These are phyloP conservation scores for Crocuta crocuta DNA, from an alignment of 2,113 vertebrate genomes.

Conservation along the genomic window DNA sequence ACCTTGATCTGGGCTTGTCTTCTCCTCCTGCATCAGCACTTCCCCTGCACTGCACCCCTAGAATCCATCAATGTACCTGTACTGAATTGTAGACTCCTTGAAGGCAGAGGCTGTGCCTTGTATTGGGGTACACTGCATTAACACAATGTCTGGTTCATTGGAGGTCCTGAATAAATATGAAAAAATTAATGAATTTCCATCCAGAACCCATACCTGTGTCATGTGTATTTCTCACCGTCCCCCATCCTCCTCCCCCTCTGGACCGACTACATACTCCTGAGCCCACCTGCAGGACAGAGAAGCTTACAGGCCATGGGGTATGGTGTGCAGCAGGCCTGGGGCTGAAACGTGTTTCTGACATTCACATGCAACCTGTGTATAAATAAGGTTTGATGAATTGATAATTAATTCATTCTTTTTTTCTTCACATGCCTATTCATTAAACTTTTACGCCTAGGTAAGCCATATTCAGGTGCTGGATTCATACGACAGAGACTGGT, in stretches of 20 bases:
- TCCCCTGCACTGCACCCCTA: too few relatives aligned
- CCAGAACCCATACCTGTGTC: neutral
- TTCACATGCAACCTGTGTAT: neutral
- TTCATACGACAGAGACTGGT: neutral
- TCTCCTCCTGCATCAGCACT: neutral
- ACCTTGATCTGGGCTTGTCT: neutral
- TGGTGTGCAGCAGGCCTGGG: neutral
- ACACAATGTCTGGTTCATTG: neutral
- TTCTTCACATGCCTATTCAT: neutral
- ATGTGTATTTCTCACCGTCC: fast-evolving
- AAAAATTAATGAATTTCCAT: neutral
- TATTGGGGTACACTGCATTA: fast-evolving
- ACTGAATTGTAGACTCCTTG: neutral
- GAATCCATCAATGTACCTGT: too few relatives aligned
- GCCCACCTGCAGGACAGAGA: neutral
- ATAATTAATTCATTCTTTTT: neutral
- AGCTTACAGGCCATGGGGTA: fast-evolving
- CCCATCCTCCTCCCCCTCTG: fast-evolving
- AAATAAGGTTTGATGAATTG: neutral
- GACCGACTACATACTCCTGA: too few relatives aligned
- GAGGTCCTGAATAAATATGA: neutral
- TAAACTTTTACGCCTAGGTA: too few relatives aligned
- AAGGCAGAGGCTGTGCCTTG: neutral
- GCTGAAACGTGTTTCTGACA: neutral
- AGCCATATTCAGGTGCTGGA: neutral